phyloP scores from a whole-genome alignment of 2,113 vertebrate species.

The Fregata magnificens region DNA sequence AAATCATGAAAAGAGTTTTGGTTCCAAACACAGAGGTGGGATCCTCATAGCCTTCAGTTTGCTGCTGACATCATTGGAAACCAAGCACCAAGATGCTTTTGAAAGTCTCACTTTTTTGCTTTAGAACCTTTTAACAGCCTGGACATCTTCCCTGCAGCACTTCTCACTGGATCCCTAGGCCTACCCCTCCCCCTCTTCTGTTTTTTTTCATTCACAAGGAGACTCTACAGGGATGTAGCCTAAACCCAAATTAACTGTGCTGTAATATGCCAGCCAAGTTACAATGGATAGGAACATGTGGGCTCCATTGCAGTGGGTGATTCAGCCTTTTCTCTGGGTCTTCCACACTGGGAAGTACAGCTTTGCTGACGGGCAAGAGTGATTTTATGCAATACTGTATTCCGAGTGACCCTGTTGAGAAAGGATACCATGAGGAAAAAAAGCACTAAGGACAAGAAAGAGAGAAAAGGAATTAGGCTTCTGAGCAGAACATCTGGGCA shows the following conservation, averaged over 20 bases:
- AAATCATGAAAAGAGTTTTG: background rate
- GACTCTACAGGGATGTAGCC: background rate
- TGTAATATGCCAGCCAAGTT: too few species aligned
- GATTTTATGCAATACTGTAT: background rate
- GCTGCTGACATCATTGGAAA: background rate
- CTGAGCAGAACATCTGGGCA: background rate
- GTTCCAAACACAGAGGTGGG: background rate
- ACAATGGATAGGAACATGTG: fast-evolving
- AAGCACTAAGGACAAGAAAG: background rate
- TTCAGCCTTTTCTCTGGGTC: background rate
- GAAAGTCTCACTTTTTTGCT: background rate
- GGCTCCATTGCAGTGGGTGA: background rate
- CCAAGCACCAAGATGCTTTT: background rate
- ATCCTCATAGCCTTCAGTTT: background rate
- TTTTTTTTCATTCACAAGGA: background rate
- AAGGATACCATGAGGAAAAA: background rate
- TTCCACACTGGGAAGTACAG: background rate
- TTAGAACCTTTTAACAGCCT: background rate
- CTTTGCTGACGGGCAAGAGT: background rate
- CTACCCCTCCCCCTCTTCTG: background rate
- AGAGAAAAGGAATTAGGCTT: background rate
- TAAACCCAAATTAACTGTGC: background rate
- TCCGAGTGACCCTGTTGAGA: background rate
- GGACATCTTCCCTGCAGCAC: background rate
- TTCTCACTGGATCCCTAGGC: background rate